Evolutionary conservation across 2,888 invertebrate species (phyloP), one percentile per base, ranked within the genome.

Genomic region (Athalia cordata): DNA sequence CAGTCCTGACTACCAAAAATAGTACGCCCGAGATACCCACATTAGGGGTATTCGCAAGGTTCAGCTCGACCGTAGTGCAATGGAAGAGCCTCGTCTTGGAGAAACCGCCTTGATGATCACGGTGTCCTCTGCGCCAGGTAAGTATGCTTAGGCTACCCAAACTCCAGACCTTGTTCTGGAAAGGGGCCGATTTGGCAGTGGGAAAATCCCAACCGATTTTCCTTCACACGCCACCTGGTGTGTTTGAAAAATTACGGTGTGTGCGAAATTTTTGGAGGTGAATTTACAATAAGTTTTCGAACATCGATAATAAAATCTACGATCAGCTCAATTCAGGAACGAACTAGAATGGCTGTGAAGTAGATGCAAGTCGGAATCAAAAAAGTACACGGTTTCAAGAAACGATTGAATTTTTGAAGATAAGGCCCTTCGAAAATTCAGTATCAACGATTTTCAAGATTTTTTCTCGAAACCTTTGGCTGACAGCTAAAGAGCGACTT

Each of bases 71-170:
- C 75, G 52, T 9, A 52, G 75, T 75, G 75, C 75, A 75, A 75
- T 75, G 75, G 75, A 62, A 75, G 52, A 75, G 75, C 75, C 75
- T 75, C 75, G 64, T 75, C 75, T 75, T 75, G 75, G 75, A 75
- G 75, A 50, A 75, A 75, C 75, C 61, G 75, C 75, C 75, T 75
- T 75, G 59, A 29, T 75, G 75, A 75, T 75, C 75, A 75, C 75
- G 75, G 75, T 75, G 6, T 62, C 75, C 75, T 75, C 75, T 75
- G 75, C 75, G 75, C 75, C 75, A 75, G 75, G 75, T 75, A 75
- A 75, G 75, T 75, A 75, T 75, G 75, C 49, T 62, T 43, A 11
- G 43, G 11, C n/a, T 0, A 0, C 9, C 0, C 2, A 9, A 13
- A n/a, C 50, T 8, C 62, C 13, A 64, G 75, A 11, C 11, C 43